phyloP scores from a whole-genome alignment of 1,140 invertebrate species.

The Melitaea cinxia region DNA sequence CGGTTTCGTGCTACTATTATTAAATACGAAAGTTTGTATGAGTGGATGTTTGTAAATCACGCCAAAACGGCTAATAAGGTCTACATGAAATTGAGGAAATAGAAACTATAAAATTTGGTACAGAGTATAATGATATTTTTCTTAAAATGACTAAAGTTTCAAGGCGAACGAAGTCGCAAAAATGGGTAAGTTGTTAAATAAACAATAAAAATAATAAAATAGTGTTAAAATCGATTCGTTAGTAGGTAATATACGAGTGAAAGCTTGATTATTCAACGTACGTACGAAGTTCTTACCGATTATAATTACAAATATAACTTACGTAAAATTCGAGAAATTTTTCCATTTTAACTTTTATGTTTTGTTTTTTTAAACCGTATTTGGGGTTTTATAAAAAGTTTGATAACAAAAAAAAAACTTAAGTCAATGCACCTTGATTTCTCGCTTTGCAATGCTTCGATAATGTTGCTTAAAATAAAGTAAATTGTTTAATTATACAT shows the following conservation, averaged over 20 bases:
- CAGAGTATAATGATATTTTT: too few relatives aligned
- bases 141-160: too few relatives aligned
- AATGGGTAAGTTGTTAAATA: too few relatives aligned
- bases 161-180: too few relatives aligned
- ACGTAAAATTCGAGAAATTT: constrained; percentile 14
- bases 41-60: too few relatives aligned
- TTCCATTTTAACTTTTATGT: neutral
- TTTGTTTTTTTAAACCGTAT: neutral
- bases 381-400: neutral
- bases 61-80: too few relatives aligned
- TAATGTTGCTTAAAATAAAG: neutral
- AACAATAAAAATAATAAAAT: neutral
- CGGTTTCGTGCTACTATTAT: too few relatives aligned
- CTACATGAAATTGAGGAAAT: too few relatives aligned
- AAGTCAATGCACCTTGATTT: neutral
- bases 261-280: constrained; percentile 15
- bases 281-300: neutral
- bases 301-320: constrained; percentile 14
- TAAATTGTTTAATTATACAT: too few relatives aligned
- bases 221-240: neutral
- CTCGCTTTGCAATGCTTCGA: neutral
- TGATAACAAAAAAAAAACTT: neutral
- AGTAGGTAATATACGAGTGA: constrained; percentile 4
- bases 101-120: too few relatives aligned
- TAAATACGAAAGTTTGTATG: too few relatives aligned